A percentile compares a stretch with the other conserved stretches of the same genome.
These are phyloP conservation scores for Hydrolagus affinis DNA, from an alignment of 2,113 vertebrate genomes.

Conservation along the genomic window DNA sequence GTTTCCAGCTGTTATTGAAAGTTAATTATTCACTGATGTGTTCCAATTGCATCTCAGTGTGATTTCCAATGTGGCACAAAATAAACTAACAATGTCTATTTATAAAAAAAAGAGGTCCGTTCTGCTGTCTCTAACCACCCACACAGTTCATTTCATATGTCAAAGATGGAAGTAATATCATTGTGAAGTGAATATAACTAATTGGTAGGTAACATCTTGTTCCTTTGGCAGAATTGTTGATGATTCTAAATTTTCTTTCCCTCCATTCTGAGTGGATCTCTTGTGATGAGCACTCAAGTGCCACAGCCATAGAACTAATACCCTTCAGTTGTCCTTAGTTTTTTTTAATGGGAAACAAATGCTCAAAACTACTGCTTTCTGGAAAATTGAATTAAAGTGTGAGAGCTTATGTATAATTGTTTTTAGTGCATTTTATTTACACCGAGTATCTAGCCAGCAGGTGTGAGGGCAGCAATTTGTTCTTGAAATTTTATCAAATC, in stretches of 20 bases:
- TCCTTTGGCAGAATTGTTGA: not conserved
- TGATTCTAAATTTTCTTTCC: not conserved
- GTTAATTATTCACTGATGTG: not conserved
- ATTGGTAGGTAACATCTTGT: not conserved
- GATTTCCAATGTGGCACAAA: not conserved
- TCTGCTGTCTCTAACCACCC: not conserved
- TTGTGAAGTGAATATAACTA: not conserved
- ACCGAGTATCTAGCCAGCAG: not conserved
- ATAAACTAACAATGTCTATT: not conserved
- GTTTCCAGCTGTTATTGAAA: not conserved
- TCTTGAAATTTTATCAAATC: not conserved
- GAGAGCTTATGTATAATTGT: not conserved
- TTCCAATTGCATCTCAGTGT: slow-evolving; percentile 2
- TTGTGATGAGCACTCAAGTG: not conserved
- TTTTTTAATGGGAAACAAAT: not conserved
- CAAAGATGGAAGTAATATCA: not conserved
- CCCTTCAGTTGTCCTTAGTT: not conserved
- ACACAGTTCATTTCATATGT: not conserved
- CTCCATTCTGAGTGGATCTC: not conserved
- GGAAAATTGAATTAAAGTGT: not conserved
- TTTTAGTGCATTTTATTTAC: not conserved
- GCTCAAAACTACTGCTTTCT: not conserved
- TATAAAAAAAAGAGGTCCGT: not conserved
- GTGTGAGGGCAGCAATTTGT: not conserved
- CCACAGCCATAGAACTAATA: not conserved